These are phyloP conservation scores for Tichodroma muraria DNA, from an alignment of 2,113 vertebrate species.

Conservation along the genomic window DNA sequence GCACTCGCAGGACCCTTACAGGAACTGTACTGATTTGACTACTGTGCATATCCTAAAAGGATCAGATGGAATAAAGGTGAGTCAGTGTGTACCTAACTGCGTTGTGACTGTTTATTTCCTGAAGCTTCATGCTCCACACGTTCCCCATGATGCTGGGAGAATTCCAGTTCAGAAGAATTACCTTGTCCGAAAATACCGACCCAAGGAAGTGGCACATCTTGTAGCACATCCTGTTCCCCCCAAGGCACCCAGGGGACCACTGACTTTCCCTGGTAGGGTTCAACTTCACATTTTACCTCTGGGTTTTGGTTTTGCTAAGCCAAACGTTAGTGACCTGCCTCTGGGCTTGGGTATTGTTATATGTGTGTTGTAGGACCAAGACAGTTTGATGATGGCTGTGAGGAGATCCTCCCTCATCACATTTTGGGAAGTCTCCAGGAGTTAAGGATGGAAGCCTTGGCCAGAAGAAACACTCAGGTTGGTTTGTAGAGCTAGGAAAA, in stretches of 20 bases:
- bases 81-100: neutral
- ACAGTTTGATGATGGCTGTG: constrained; percentile 49
- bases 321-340: neutral
- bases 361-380: constrained; percentile 48
- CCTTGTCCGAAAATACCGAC: constrained; percentile 56
- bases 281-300: neutral
- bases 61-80: neutral
- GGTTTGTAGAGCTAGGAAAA: neutral
- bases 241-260: constrained; percentile 2
- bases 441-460: constrained; percentile 77
- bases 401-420: constrained; percentile 82
- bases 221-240: constrained; percentile 58
- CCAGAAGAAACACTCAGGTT: constrained; percentile 77
- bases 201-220: neutral
- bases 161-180: constrained; percentile 29
- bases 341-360: neutral
- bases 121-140: constrained; percentile 66
- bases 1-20: neutral
- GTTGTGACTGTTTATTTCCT: neutral
- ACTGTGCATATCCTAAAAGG: neutral
- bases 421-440: constrained; percentile 86
- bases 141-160: constrained; percentile 34
- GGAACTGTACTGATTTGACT: neutral
- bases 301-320: neutral
- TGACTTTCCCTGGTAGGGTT: constrained; percentile 71